Evolutionary conservation across 2,113 vertebrate genomes (phyloP).

Genomic region (Caranx melampygus): DNA sequence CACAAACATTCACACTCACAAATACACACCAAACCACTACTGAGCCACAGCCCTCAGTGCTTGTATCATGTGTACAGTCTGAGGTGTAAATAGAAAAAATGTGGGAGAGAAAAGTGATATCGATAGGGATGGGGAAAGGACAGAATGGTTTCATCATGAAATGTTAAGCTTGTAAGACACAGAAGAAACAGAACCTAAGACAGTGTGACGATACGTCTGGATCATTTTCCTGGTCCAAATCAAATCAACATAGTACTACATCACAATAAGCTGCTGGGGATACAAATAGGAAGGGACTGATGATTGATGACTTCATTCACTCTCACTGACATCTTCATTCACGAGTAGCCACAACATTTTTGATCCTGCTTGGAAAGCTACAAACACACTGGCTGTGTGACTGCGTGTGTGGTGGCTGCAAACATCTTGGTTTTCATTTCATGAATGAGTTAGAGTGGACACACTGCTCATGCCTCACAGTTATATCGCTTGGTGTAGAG

Average conservation of each 20-base stretch:
- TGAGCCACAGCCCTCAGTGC: constrained; percentile 32
- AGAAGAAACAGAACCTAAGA: constrained; percentile 1
- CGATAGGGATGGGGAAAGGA: background rate
- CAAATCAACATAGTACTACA: constrained; percentile 24
- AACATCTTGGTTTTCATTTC: no score
- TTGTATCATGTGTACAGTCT: background rate
- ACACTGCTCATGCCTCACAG: no score
- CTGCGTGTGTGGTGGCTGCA: no score
- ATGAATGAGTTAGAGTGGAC: no score
- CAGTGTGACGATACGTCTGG: background rate
- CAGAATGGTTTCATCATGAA: constrained; percentile 9
- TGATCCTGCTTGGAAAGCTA: background rate
- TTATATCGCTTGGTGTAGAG: no score
- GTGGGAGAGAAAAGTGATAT: background rate
- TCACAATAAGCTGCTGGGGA: background rate
- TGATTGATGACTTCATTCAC: constrained; percentile 15
- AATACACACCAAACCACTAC: constrained; percentile 8
- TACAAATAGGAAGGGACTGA: background rate
- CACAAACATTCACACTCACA: background rate
- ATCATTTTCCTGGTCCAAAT: constrained; percentile 20
- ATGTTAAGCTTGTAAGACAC: background rate
- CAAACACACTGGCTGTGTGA: no score
- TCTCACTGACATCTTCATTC: background rate
- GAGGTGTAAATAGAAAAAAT: constrained; percentile 1
- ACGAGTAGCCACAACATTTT: background rate